These are phyloP conservation scores for Eidolon dupreanum DNA, from an alignment of 2,797 vertebrate species.

Conservation along the genomic window DNA sequence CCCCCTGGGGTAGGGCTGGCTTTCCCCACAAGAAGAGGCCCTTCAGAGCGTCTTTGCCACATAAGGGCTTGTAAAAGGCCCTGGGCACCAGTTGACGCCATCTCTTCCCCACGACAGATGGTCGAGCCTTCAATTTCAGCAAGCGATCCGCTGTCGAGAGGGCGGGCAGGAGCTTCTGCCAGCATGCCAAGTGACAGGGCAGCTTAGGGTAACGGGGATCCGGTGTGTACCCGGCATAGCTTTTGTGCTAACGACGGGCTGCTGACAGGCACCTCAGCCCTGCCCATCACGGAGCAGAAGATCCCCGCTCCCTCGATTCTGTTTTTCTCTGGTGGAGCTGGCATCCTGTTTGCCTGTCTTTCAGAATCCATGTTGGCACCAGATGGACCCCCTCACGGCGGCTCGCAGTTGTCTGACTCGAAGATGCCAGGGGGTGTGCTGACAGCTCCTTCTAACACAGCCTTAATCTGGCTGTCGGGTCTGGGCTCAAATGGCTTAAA, in stretches of 20 bases:
- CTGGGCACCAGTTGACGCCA: conserved; percentile 84
- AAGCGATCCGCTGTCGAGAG: conserved; percentile 68
- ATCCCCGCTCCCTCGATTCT: conserved; percentile 79
- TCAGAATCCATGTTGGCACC: conserved; percentile 86
- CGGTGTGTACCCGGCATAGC: conserved; percentile 85
- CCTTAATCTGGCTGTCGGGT: conserved; percentile 84
- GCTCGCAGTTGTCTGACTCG: conserved; percentile 85
- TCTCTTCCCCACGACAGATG: conserved; percentile 88
- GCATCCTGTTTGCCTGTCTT: conserved; percentile 85
- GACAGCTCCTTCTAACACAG: conserved; percentile 85
- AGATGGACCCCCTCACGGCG: conserved; percentile 82
- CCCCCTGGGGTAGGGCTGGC: conserved; percentile 55
- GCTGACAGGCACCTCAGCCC: conserved; percentile 84
- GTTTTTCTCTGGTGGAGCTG: conserved; percentile 81
- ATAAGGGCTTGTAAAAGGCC: conserved; percentile 85
- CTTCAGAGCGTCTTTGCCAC: conserved; percentile 84
- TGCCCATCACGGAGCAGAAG: conserved; percentile 77
- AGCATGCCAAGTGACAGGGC: conserved; percentile 81
- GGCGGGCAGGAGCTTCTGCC: conserved; percentile 80
- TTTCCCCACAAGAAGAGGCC: conserved; percentile 78
- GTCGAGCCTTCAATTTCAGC: conserved; percentile 86
- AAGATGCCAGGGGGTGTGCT: conserved; percentile 87
- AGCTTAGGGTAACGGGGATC: conserved; percentile 85
- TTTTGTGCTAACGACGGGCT: conserved; percentile 83
- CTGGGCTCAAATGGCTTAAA: conserved; percentile 83